phyloP scores from a whole-genome alignment of 2,888 invertebrate species.

The Eristalis arbustorum region DNA sequence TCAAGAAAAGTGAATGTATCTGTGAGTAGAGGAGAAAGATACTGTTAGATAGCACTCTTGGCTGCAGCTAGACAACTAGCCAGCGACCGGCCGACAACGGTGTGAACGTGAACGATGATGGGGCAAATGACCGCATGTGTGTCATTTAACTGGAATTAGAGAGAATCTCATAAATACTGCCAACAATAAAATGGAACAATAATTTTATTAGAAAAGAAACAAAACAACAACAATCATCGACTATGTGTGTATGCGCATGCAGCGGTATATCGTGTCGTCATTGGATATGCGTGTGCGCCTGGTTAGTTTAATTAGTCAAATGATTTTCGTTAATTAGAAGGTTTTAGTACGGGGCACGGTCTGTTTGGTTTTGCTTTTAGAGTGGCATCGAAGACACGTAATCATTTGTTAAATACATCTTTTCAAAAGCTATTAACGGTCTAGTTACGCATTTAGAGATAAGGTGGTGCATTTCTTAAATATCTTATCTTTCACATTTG shows the following conservation, averaged over 20 bases:
- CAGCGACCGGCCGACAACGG: not conserved
- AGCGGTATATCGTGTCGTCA: constrained; percentile 13
- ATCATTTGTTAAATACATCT: constrained; percentile 6
- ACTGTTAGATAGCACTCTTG: constrained; percentile 33
- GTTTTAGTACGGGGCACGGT: constrained; percentile 14
- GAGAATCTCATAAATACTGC: constrained; percentile 49
- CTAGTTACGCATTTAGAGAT: constrained; percentile 7
- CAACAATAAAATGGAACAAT: constrained; percentile 55
- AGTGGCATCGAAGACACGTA: constrained; percentile 9
- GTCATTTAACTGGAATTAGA: constrained; percentile 53
- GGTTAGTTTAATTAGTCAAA: constrained; percentile 20
- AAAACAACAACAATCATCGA: not conserved
- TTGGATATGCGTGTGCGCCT: constrained; percentile 12
- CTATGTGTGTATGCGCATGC: not conserved
- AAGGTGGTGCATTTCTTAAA: not conserved
- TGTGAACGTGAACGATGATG: constrained; percentile 20
- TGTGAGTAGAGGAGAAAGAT: constrained; percentile 18
- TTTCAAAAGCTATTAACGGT: constrained; percentile 19
- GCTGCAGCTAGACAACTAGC: not conserved
- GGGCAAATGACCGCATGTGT: constrained; percentile 53
- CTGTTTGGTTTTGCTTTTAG: constrained; percentile 3
- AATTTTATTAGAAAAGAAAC: constrained; percentile 20
- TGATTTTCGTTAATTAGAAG: constrained; percentile 12
- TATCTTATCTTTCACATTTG: not conserved
- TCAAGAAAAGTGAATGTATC: constrained; percentile 51